phyloP scores from a whole-genome alignment of 2,113 vertebrate species.

The Pogona vitticeps region DNA sequence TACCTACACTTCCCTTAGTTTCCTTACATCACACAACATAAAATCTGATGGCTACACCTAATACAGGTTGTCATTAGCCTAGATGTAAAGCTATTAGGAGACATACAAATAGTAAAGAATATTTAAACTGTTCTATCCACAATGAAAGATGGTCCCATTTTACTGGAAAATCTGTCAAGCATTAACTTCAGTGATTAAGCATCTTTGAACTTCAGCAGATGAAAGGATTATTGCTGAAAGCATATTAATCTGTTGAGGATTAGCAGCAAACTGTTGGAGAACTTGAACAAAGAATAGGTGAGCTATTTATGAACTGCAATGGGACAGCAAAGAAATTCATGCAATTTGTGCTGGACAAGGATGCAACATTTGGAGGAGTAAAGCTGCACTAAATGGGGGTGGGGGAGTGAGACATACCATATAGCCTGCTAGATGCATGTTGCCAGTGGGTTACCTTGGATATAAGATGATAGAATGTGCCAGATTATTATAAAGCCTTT shows the following conservation, averaged over 20 bases:
- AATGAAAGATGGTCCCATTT: conserved; percentile 41
- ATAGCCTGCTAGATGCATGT: neutral
- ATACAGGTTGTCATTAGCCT: neutral
- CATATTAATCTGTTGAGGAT: conserved; percentile 70
- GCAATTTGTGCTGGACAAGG: conserved; percentile 43
- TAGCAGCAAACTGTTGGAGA: conserved; percentile 70
- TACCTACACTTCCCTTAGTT: neutral
- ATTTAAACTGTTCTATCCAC: conserved; percentile 39
- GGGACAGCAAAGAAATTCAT: conserved; percentile 58
- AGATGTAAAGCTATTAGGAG: conserved; percentile 16
- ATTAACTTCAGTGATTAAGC: conserved; percentile 66
- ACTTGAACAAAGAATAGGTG: conserved; percentile 46
- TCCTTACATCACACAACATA: neutral
- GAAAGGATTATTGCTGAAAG: conserved; percentile 67
- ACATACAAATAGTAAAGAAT: conserved; percentile 18
- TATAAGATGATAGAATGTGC: neutral
- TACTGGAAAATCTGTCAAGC: conserved; percentile 65
- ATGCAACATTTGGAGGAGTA: conserved; percentile 39
- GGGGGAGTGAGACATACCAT: conserved; percentile 41
- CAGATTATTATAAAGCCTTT: neutral
- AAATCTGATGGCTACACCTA: conserved; percentile 1
- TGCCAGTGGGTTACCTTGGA: neutral
- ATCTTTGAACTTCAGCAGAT: conserved; percentile 70
- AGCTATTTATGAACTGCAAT: conserved; percentile 60
- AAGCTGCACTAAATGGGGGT: conserved; percentile 51